phyloP scores from a whole-genome alignment of 2,113 vertebrate genomes.

The Erythrolamprus reginae region DNA sequence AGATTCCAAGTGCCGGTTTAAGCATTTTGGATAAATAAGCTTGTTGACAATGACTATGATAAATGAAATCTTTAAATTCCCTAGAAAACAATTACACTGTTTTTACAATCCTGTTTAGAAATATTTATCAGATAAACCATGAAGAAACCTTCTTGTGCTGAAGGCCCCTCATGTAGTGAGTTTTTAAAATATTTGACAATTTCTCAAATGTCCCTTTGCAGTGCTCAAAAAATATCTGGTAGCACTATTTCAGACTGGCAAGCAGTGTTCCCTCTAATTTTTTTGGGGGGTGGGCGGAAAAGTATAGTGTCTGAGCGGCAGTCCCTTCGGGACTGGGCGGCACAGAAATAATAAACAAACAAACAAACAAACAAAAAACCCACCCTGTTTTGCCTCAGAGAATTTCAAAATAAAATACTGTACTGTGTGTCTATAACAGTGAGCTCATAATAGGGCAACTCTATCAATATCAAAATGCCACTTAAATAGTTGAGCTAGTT shows the following conservation, averaged over 20 bases:
- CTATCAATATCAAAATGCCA: too few species aligned
- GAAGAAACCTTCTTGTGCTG: not conserved
- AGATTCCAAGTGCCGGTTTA: not conserved
- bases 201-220: not conserved
- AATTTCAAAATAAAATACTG: too few species aligned
- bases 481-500: too few species aligned
- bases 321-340: too few species aligned
- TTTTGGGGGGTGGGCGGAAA: too few species aligned
- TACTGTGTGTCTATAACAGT: too few species aligned
- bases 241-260: not conserved
- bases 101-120: not conserved
- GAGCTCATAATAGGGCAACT: too few species aligned
- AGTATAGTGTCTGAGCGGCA: too few species aligned
- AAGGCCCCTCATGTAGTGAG: not conserved
- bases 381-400: too few species aligned
- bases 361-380: too few species aligned
- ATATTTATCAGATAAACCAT: not conserved
- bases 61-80: not conserved
- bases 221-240: not conserved
- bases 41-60: not conserved
- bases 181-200: not conserved
- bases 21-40: not conserved
- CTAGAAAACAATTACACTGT: not conserved
- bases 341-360: too few species aligned
- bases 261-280: too few species aligned